Base-by-base conservation (phyloP, 2,888 invertebrate species). In the Tortrix viridana region DNA sequence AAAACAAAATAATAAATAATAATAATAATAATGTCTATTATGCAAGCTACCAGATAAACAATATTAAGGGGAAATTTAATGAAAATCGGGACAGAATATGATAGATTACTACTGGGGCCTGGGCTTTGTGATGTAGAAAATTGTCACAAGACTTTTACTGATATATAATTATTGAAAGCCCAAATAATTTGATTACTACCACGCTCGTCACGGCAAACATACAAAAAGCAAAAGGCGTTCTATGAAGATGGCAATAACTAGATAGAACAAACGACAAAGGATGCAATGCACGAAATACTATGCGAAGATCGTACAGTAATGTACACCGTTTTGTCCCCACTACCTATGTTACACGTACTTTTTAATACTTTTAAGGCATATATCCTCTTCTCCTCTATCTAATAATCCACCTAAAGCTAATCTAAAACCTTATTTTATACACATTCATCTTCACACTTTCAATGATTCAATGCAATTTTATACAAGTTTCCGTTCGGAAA, bases 361-460 rank as follows among this genome's bases (percentile, higher is more conserved):
- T 84, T 85, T 91, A 91, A 91, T 91, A 90, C 91, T 91, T 91
- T 89, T 76, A 75, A 89, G 91, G 91, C 88, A 89, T 85, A 82
- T 77, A 76, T 78, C 82, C 80, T 48, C 53, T 41, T 63, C 83
- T 83, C 81, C 74, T 81, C 77, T 78, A 81, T 63, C 55, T 74
- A 76, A 74, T 74, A 80, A 85, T 81, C 81, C 84, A 86, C 82
- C 85, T 87, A 88, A 88, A 75, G 82, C 83, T 89, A 89, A 77
- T 77, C 70, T 75, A 76, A 75, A 73, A 82, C 79, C 82, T 83
- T 85, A 84, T 67, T 74, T 74, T 46, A 38, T 56, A 60, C 50
- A 56, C 46, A 69, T 67, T 69, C 71, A 71, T 65, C 66, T 63
- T 66, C 67, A 69, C 72, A 72, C 66, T 69, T 70, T 69, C 72